These are phyloP conservation scores for Plestiodon gilberti DNA, from an alignment of 2,113 vertebrate species.

Conservation along the genomic window DNA sequence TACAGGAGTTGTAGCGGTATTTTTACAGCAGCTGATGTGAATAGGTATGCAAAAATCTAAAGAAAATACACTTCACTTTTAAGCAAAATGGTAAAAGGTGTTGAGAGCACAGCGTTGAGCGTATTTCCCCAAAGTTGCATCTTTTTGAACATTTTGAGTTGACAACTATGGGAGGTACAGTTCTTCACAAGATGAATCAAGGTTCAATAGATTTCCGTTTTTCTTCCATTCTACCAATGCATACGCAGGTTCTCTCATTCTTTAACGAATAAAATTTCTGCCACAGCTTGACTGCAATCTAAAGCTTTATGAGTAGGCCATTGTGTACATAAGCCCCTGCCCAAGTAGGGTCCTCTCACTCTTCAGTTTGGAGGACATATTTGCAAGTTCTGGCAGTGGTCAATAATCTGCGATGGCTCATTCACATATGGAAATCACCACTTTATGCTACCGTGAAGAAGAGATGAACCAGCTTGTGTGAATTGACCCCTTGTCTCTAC, in stretches of 20 bases:
- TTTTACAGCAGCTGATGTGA: constrained; percentile 21
- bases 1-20: constrained; percentile 31
- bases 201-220: not conserved
- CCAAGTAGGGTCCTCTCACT: too few relatives aligned
- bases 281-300: not conserved
- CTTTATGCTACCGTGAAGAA: too few relatives aligned
- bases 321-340: too few relatives aligned
- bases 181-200: not conserved
- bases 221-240: not conserved
- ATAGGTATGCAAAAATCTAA: constrained; percentile 2
- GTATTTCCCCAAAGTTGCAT: not conserved
- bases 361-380: too few relatives aligned
- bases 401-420: too few relatives aligned
- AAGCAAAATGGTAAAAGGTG: not conserved
- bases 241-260: not conserved
- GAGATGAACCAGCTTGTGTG: too few relatives aligned
- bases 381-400: too few relatives aligned
- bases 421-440: too few relatives aligned
- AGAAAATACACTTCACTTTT: not conserved
- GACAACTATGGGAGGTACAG: not conserved
- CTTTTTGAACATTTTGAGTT: not conserved
- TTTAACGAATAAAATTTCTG: not conserved
- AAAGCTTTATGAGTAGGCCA: not conserved
- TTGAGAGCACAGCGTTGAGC: not conserved
- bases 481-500: too few relatives aligned